Percentiles rank a stretch among this genome's conserved stretches.
These are phyloP conservation scores for Falco naumanni DNA, from an alignment of 2,797 vertebrate genomes.

Conservation along the genomic window DNA sequence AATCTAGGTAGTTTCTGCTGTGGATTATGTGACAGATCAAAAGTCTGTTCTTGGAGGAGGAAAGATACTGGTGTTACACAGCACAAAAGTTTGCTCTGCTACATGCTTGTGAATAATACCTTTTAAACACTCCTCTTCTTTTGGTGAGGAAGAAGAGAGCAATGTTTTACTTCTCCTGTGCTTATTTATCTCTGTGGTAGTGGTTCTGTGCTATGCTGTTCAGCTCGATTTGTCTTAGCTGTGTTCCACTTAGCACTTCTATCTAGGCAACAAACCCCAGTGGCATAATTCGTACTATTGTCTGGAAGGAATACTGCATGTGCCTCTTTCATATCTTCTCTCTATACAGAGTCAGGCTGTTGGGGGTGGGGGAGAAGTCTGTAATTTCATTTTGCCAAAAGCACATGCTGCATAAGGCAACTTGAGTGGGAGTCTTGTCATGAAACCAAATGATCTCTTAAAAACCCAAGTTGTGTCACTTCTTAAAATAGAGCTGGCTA, in stretches of 20 bases:
- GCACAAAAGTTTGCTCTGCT: neutral
- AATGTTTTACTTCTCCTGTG: neutral
- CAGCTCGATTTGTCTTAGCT: neutral
- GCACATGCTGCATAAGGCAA: neutral
- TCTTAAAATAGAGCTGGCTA: neutral
- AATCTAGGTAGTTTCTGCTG: neutral
- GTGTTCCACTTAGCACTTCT: neutral
- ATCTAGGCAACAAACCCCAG: neutral
- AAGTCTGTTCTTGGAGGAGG: neutral
- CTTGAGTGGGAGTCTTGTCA: neutral
- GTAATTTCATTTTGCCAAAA: neutral
- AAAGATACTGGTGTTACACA: neutral
- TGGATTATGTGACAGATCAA: neutral
- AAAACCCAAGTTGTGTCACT: neutral
- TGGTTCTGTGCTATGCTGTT: neutral
- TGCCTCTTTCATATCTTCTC: neutral
- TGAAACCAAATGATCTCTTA: neutral
- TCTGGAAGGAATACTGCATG: neutral
- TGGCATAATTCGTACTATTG: neutral
- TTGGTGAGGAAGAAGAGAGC: neutral
- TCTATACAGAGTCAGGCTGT: neutral
- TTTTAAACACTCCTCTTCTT: accelerated
- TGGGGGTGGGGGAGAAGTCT: accelerated
- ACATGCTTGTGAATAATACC: neutral
- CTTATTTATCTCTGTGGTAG: neutral